Conservation (phyloP, 1,140 invertebrate genomes). For the Philotrypesis tridentata region DNA sequence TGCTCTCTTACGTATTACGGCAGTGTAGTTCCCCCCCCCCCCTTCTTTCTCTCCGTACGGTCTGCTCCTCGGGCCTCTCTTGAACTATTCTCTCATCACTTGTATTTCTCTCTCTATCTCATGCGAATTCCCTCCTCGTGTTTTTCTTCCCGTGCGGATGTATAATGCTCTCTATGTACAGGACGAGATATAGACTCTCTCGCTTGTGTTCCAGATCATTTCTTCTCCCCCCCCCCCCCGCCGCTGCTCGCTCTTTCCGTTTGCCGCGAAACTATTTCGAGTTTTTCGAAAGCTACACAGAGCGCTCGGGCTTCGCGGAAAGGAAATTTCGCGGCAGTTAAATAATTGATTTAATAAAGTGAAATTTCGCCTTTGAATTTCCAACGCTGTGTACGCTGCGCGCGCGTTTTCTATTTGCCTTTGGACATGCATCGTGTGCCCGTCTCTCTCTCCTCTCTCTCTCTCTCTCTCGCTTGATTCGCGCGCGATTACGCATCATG, state of each 20-base stretch:
- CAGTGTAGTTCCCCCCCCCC: too few species aligned
- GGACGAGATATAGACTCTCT: too few species aligned
- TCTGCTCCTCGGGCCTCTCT: too few species aligned
- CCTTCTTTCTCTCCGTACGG: background rate
- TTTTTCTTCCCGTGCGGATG: background rate
- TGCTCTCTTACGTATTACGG: background rate
- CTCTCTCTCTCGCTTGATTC: too few species aligned
- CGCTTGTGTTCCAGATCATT: background rate
- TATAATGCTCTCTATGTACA: too few species aligned
- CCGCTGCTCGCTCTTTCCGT: background rate
- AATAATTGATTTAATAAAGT: background rate
- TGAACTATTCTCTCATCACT: background rate
- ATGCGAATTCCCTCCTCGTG: too few species aligned
- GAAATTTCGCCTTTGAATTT: background rate
- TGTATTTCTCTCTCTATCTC: background rate
- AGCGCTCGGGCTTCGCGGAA: background rate
- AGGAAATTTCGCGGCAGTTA: background rate
- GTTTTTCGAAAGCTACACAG: background rate
- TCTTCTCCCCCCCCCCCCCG: background rate
- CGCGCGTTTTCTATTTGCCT: background rate
- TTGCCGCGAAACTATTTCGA: background rate
- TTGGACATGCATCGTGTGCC: background rate
- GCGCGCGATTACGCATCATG: background rate
- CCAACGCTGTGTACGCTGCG: background rate
- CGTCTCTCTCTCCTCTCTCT: too few species aligned